Base-by-base conservation (phyloP, 2,797 vertebrate species). In the Takifugu rubripes region DNA sequence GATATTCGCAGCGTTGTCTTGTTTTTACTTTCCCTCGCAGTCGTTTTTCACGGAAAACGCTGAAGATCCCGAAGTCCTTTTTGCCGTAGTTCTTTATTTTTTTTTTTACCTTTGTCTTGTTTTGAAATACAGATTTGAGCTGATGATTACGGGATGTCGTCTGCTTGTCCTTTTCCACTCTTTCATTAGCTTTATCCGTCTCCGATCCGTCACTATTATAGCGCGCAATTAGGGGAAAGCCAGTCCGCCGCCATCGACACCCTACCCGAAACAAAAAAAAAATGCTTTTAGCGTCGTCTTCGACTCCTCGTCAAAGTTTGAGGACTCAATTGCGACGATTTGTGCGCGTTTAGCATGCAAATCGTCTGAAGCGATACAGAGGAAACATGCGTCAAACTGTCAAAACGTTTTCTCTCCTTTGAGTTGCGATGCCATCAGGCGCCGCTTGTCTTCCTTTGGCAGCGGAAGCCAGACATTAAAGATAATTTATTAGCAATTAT, bases 81-180 rank as follows among this genome's bases (percentile, higher is more conserved):
- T 40, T 40, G 0, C 12, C 1, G 21, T 21, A 21, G 21, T 21
- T 21, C 1, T 40, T 3, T 9, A 9, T 40, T 40, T 56, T 49
- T 6, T 46, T 43, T 46, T 62, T 11, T 25, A 27, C 36, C 62
- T 63, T 64, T 55, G 21, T 49, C 11, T 21, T 66, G 12, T 14
- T 40, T 21, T 40, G 36, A 40, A 40, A 40, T 40, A 12, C 36
- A 40, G 36, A 40, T 14, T 3, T 40, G 36, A 40, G 36, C 36
- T 3, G 36, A 40, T 85, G 83, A 86, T 86, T 84, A 80, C 36
- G 52, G 77, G 75, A 83, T 86, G 79, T 86, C 68, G 10, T 65
- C 48, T 59, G 16, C 48, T 72, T 77, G 70, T 84, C 79, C 56
- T 70, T 68, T 63, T 66, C 61, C 59, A 59, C 65, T 71, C 65